Evolutionary conservation across 37 sponge, comb jelly and placozoan genomes (phyloP), one percentile per base, ranked within the genome.

Genomic region (Haliclona indistincta): DNA sequence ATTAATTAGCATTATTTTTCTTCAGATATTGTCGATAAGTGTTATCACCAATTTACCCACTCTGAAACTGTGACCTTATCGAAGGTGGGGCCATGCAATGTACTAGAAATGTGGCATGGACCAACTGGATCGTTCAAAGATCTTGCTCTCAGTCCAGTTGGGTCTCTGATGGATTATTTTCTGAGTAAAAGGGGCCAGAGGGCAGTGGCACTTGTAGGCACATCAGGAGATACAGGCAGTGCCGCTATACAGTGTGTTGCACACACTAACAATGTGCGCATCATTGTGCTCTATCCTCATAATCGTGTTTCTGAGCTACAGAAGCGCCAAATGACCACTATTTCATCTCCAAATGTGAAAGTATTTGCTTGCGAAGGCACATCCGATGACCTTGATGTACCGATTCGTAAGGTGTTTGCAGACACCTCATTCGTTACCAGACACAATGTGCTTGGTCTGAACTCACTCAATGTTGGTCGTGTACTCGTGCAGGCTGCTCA

Each of bases 91-190:
- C 52, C 64, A 1, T 60, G 75, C 29, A 5, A 44, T 6, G 38
- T 89, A 2, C 73, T 74, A 6, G 90, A 89, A 56, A 35, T 84
- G 67, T 89, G 79, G 74, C 90, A 89, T 70, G 90, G 90, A 3
- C 81, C 81, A 23, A 89, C 90, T 20, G 85, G 89, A 20, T 78
- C 84, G 0, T 89, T 89, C 71, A 89, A 89, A 68, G 90, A 89
- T 66, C 67, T 89, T 0, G 49, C 90, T 19, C 43, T 89, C 53
- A 10, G 55, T 0, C 23, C 67, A 2, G 42, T 84, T 5, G 77
- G 74, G 8, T 56, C 71, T 35, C 41, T 88, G 32, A 47, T 73
- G 0, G 62, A 88, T 28, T 62, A 68, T 70, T 82, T 82, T 52
- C 63, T 88, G 15, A 28, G 39, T 17, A 77, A 82, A 38, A 58